Evolutionary conservation across 2,113 vertebrate species (phyloP), one percentile per base, ranked within the genome.

Genomic region (Ciconia boyciana): DNA sequence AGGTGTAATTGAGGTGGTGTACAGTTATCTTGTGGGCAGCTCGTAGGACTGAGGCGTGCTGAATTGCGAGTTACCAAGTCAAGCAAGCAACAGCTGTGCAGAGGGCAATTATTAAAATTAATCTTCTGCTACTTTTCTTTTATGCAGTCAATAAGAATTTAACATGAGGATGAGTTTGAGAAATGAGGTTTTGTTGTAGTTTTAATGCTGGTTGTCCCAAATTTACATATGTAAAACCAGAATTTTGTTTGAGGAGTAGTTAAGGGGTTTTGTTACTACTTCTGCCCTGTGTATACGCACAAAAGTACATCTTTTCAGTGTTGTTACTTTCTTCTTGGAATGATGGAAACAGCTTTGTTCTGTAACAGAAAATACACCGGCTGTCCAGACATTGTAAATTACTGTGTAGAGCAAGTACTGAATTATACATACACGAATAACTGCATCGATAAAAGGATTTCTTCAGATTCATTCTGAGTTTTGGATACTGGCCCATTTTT

Each of bases 371-470:
- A 65, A 70, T 31, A 54, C 1, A 16, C 29, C 7, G 15, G 62
- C 81, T 95, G 88, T 91, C 94, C 86, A 92, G 96, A 66, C 61
- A 25, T 8, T 24, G 61, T 87, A 57, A 95, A 94, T 91, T 49
- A 64, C 91, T 57, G 83, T 34, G 74, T 71, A 49, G 70, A 92
- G 83, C 90, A 87, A 69, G 65, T 57, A 48, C 89, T 96, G 83
- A 97, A 96, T 97, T 95, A 91, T 62, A 85, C 91, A 83, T 96
- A 65, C 6, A 57, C 83, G 87, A 89, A 87, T 89, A 95, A 91
- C 64, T 74, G 68, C 74, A 68, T 87, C 36, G 5, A 62, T 96
- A 91, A 91, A 96, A 83, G 68, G 44, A 66, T 72, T 96, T 85
- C 68, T 89, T 93, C 68, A 44, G 51, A 72, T 64, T 69, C 77